These are phyloP conservation scores for Miichthys miiuy DNA, from an alignment of 2,797 vertebrate genomes.

Conservation along the genomic window DNA sequence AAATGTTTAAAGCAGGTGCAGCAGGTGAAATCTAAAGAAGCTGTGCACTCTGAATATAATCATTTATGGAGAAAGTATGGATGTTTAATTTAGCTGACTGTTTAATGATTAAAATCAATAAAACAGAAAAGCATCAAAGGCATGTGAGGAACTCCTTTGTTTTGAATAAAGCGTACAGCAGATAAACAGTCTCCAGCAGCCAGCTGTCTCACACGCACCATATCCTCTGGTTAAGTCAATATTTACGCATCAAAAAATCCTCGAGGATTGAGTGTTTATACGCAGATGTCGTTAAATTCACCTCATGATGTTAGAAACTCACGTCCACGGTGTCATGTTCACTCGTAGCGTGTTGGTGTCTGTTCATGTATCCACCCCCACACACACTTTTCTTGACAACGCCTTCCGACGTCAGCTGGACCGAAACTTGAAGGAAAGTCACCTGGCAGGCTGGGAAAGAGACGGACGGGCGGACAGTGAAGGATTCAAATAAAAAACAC, in stretches of 20 bases:
- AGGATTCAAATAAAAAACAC: background rate
- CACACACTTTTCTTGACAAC: background rate
- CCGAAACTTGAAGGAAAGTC: conserved; percentile 25
- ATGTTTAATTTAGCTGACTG: background rate
- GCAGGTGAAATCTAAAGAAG: background rate
- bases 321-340: background rate
- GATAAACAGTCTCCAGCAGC: background rate
- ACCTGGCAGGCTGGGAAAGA: conserved; percentile 22
- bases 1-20: background rate
- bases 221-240: background rate
- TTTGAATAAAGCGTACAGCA: background rate
- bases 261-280: background rate
- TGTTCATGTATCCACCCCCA: background rate
- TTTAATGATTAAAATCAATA: too few species aligned
- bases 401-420: conserved; percentile 31
- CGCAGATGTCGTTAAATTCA: too few species aligned
- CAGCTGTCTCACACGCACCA: background rate
- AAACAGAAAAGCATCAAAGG: too few species aligned
- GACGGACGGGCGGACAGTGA: accelerated
- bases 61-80: too few species aligned
- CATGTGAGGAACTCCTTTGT: background rate
- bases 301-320: too few species aligned
- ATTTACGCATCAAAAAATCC: background rate
- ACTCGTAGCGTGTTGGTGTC: too few species aligned
- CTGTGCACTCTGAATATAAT: background rate